Base-by-base conservation (phyloP, 2,888 invertebrate species). In the Gibbula magus region DNA sequence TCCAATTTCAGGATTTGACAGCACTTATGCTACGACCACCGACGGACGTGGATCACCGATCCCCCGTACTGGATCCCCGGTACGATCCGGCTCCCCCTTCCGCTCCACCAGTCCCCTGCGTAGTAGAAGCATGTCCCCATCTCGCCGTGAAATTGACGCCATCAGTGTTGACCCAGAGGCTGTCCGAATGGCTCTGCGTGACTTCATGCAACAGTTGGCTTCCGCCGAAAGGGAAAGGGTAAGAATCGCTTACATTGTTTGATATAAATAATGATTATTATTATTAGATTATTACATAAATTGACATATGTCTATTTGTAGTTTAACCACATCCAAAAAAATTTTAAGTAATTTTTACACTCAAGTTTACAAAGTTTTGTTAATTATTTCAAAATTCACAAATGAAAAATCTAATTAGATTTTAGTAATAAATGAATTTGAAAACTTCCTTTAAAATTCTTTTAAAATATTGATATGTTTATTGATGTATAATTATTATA, bases 131-230 rank as follows among this genome's bases (percentile, higher is more conserved):
- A 52, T 75, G 75, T 75, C 75, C 25, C 83, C 86, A 4, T 79
- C 75, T 32, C 32, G 52, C 3, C 56, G 56, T 61, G 51, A 86
- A 39, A 79, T 90, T 16, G 82, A 88, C n/a, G 94, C 96, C 35
- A 94, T 96, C 77, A 98, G 98, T 89, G 96, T 98, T 0, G 98
- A 98, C 92, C 97, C 98, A 0, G 98, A 98, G 92, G 94, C 96
- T 39, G 96, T 98, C 54, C 95, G 98, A 87, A 96, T 97, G 92
- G 97, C 98, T 18, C 96, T 98, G 25, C 94, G 97, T 70, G 96
- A 96, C 90, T 94, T 98, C 79, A 97, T 98, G 96, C 97, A 97
- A 89, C 97, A 97, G 93, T 96, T 98, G 75, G 97, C 97, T 32
- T 96, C 96, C 93, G 96, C 97, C 82, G 98, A 98, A 94, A 94